Conservation (phyloP, 2,888 invertebrate species). For the Caenorhabditis doughertyi region DNA sequence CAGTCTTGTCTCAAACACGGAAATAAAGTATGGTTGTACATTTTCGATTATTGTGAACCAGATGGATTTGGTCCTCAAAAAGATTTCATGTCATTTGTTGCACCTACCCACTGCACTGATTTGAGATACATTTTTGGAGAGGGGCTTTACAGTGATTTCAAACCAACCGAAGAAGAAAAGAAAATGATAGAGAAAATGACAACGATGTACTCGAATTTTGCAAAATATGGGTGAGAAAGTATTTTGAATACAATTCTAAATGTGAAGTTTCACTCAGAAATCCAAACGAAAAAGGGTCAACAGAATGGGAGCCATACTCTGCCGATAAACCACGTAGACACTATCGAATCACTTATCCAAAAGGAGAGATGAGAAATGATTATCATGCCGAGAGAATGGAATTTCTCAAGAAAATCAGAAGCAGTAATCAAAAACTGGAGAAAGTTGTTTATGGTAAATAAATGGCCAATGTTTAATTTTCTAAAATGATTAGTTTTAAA, state of each 20-base stretch:
- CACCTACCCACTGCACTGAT: slow-evolving; percentile 69
- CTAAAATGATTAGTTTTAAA: not conserved
- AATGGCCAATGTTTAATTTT: not conserved
- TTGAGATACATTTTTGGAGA: slow-evolving; percentile 72
- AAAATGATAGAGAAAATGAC: slow-evolving; percentile 71
- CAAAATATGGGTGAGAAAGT: slow-evolving; percentile 65
- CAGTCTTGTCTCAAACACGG: slow-evolving; percentile 49
- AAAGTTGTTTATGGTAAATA: slow-evolving; percentile 31
- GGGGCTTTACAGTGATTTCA: slow-evolving; percentile 69
- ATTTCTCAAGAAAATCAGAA: slow-evolving; percentile 27
- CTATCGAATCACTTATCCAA: slow-evolving; percentile 28
- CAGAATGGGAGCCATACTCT: slow-evolving; percentile 24
- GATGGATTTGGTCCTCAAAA: slow-evolving; percentile 12
- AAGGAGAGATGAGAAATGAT: slow-evolving; percentile 34
- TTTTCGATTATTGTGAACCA: slow-evolving; percentile 65
- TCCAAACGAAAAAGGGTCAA: slow-evolving; percentile 27
- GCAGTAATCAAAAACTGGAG: slow-evolving; percentile 27
- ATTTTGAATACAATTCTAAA: not conserved
- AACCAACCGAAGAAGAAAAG: slow-evolving; percentile 65
- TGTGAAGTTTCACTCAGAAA: slow-evolving; percentile 31
- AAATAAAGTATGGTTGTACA: slow-evolving; percentile 66
- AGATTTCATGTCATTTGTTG: slow-evolving; percentile 39
- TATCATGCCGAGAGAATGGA: slow-evolving; percentile 19
- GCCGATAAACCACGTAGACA: slow-evolving; percentile 13
- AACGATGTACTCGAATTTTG: slow-evolving; percentile 68